A percentile compares a stretch with the other conserved stretches of the same genome.
Evolutionary conservation across 2,113 vertebrate genomes (phyloP).

Genomic region (Vireo altiloquus): DNA sequence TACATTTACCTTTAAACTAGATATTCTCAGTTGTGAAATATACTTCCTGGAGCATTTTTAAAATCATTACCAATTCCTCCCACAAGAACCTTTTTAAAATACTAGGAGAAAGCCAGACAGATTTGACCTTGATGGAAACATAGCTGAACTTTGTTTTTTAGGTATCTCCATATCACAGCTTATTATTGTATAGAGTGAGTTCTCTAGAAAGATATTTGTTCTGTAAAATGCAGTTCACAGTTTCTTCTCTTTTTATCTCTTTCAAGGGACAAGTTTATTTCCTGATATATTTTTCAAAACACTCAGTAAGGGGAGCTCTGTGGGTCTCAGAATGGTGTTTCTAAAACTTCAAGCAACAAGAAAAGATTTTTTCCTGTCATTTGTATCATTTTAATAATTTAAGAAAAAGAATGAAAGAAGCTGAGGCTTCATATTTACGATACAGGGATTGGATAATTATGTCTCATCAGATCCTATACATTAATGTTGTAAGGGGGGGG

Average conservation of each 20-base stretch:
- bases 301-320: background rate
- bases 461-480: background rate
- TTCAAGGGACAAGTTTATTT: conserved; percentile 3
- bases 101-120: background rate
- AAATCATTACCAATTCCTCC: background rate
- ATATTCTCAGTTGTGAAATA: background rate
- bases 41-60: background rate
- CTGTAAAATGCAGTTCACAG: background rate
- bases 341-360: background rate
- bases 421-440: background rate
- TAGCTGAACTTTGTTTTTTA: background rate
- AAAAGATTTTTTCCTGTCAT: background rate
- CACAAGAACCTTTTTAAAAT: background rate
- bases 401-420: background rate
- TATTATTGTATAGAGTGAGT: background rate
- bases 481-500: background rate
- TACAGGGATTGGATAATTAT: background rate
- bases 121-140: conserved; percentile 24
- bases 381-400: background rate
- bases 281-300: background rate
- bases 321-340: background rate
- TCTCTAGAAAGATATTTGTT: background rate
- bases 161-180: background rate
- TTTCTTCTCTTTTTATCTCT: background rate
- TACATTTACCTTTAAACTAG: background rate